Evolutionary conservation across 2,888 invertebrate genomes (phyloP).

Genomic region (Nomada fucata): DNA sequence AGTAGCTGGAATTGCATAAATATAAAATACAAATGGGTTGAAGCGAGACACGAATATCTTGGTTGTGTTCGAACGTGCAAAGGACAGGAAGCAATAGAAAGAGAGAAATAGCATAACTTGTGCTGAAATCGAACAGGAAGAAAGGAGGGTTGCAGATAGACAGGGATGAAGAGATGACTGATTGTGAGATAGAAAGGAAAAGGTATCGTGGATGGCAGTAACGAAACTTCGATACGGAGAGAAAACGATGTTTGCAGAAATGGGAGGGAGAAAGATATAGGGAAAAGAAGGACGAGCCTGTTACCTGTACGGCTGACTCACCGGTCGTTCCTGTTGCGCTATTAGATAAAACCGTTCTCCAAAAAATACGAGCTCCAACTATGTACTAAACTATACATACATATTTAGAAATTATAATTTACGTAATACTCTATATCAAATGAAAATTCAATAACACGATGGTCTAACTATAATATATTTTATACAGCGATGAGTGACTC

Average conservation of each 20-base stretch:
- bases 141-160: conserved; percentile 23
- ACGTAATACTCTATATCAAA: too few relatives aligned
- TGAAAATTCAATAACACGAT: background rate
- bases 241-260: conserved; percentile 8
- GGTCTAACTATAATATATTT: background rate
- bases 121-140: conserved; percentile 23
- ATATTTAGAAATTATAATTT: conserved; percentile 16
- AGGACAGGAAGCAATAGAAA: conserved; percentile 28
- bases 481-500: background rate
- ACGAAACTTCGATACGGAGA: conserved; percentile 38
- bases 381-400: conserved; percentile 21
- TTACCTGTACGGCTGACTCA: conserved; percentile 67
- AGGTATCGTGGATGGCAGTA: conserved; percentile 29
- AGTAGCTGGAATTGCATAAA: background rate
- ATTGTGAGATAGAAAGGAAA: conserved; percentile 25
- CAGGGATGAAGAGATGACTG: conserved; percentile 8
- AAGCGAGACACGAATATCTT: background rate
- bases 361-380: conserved; percentile 51
- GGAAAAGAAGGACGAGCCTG: conserved; percentile 58
- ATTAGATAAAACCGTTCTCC: conserved; percentile 55
- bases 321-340: conserved; percentile 55
- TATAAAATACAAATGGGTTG: background rate
- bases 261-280: conserved; percentile 29
- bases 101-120: conserved; percentile 24
- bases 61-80: background rate